Percentiles rank a stretch among this genome's conserved stretches.
These are phyloP conservation scores for Orchesella cincta DNA, from an alignment of 1,140 invertebrate genomes.

Conservation along the genomic window DNA sequence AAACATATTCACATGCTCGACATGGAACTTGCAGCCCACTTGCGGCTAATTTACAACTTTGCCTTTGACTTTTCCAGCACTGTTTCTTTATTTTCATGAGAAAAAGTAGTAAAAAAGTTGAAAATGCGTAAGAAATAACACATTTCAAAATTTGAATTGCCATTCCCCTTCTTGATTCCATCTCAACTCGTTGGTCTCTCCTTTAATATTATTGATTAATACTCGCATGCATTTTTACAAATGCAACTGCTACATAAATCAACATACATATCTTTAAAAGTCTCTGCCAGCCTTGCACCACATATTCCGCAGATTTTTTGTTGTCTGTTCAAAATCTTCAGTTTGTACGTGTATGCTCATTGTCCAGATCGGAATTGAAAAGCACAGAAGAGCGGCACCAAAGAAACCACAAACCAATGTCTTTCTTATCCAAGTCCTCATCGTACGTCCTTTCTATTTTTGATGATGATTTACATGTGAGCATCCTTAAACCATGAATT, in stretches of 20 bases:
- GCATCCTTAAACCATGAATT: not conserved
- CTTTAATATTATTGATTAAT: too few species aligned
- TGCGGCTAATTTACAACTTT: slow-evolving; percentile 46
- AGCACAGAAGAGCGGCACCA: too few species aligned
- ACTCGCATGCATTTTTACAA: too few species aligned
- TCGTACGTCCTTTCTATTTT: not conserved
- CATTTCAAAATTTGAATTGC: not conserved
- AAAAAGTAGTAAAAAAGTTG: not conserved
- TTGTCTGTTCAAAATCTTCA: too few species aligned
- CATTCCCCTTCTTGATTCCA: not conserved
- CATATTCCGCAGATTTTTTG: slow-evolving; percentile 2
- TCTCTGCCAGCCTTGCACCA: slow-evolving; percentile 19
- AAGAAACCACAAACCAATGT: too few species aligned
- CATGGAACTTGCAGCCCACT: slow-evolving; percentile 22
- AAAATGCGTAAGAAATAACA: not conserved
- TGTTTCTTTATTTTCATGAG: not conserved
- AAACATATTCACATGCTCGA: not conserved
- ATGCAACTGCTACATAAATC: not conserved
- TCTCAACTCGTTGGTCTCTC: too few species aligned
- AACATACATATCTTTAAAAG: not conserved
- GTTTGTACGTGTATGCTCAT: too few species aligned
- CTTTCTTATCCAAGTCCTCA: not conserved
- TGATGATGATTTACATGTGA: not conserved
- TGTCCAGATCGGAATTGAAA: too few species aligned
- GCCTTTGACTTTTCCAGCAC: not conserved